Evolutionary conservation across 92 coral and sea anemone species (phyloP).

Genomic region (Epizoanthus ramosus): DNA sequence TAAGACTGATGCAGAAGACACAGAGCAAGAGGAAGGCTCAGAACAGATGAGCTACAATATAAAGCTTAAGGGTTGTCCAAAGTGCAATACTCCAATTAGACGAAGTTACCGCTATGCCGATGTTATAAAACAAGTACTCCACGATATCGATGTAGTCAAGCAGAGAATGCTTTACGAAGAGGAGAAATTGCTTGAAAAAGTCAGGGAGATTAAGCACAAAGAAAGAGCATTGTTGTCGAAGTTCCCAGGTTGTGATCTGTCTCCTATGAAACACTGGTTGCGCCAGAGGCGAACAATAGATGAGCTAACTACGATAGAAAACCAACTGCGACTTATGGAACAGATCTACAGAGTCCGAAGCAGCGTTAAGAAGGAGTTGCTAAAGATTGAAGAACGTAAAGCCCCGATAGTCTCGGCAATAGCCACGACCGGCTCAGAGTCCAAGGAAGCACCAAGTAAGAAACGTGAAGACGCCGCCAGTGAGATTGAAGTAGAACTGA

Average conservation of each 20-base stretch:
- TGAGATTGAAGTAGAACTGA: neutral
- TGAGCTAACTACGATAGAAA: slow-evolving; percentile 67
- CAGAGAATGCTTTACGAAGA: slow-evolving; percentile 61
- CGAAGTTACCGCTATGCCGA: slow-evolving; percentile 82
- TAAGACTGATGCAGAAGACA: slow-evolving; percentile 33
- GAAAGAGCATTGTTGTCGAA: slow-evolving; percentile 31
- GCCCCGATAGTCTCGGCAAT: neutral
- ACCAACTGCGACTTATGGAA: slow-evolving; percentile 61
- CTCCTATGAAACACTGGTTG: slow-evolving; percentile 34
- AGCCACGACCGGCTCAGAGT: neutral
- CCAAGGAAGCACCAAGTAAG: neutral
- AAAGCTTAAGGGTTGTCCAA: slow-evolving; percentile 79
- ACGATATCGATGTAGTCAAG: slow-evolving; percentile 74
- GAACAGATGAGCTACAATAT: slow-evolving; percentile 19
- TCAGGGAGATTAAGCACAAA: neutral
- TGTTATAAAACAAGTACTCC: slow-evolving; percentile 68
- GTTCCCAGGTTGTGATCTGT: slow-evolving; percentile 18
- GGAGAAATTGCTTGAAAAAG: slow-evolving; percentile 23
- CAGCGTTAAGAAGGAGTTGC: slow-evolving; percentile 47
- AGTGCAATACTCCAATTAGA: slow-evolving; percentile 82
- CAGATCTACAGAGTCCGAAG: slow-evolving; percentile 65
- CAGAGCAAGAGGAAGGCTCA: neutral
- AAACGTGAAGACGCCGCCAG: neutral
- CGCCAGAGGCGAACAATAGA: slow-evolving; percentile 60
- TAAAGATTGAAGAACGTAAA: neutral